Base-by-base conservation (phyloP, 2,113 vertebrate genomes). In the Micronycteris hirsuta region DNA sequence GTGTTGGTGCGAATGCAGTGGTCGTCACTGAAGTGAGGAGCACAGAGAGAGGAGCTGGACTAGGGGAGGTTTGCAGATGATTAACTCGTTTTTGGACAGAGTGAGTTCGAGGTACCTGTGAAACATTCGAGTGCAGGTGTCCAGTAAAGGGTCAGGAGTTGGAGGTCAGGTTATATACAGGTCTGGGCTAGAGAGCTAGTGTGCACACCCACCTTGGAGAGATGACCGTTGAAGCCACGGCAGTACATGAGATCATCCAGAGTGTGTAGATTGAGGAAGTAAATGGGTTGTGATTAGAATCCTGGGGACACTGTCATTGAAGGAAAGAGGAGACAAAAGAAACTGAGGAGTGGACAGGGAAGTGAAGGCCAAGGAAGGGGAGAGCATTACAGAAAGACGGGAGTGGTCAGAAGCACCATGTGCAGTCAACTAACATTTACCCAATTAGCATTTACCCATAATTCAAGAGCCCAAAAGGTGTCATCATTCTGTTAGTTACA, bases 401-500 rank as follows among this genome's bases (percentile, higher is more conserved):
- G 56, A 77, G 28, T 22, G 3, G 9, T 49, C n/a, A 84, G 2
- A 91, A 89, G 65, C 2, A 4, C 33, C 89, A 4, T 5, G 1
- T 74, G 17, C 31, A 19, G 41, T 81, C 65, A 63, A 5, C 94
- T 65, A 77, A 38, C 47, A 36, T 58, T 89, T 78, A 80, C 47
- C 16, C 63, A 82, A 85, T n/a, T 65, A 77, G n/a, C 47, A 36
- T 58, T 89, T 78, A 80, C 47, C 16, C 63, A 36, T 56, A 49
- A 83, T 56, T 83, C 12, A 36, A 80, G 82, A 84, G 77, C 33
- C 15, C 83, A 36, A 47, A 84, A 81, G 65, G 31, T 94, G 36
- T 95, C 45, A 82, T 86, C 89, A 90, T n/a, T 91, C 20, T 12
- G 87, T 91, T 89, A 83, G 68, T 92, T 77, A 17, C 67, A 92